Evolutionary conservation across 2,888 invertebrate genomes (phyloP), one percentile per base, ranked within the genome.

Genomic region (Eupsilia transversa): DNA sequence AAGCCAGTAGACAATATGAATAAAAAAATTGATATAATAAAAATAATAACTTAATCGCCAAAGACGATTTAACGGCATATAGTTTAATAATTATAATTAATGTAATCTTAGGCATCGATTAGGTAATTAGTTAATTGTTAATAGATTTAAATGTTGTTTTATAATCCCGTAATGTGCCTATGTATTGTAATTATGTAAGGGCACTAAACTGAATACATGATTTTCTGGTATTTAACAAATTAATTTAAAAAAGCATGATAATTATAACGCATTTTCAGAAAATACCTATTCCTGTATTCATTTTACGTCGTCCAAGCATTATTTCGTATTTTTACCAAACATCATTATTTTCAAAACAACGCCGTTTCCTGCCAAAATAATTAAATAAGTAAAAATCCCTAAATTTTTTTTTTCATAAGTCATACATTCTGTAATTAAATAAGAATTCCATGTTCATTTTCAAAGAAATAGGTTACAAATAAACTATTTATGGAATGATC

Each of bases 81-180:
- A 52, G 68, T 49, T 33, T 41, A 46, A 59, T 56, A 83, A 60
- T 30, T 65, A 30, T 56, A 52, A 35, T 49, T 52, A 66, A 46
- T 68, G 5, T 78, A 67, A 74, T 49, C 23, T 69, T 69, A 66
- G 63, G 20, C 66, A 65, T 59, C 67, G 61, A 56, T 72, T 54
- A n/a, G n/a, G n/a, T n/a, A 59, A 79, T 78, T 75, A 79, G 54
- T 61, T 72, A 74, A 77, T 69, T 72, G 52, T 83, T 80, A 41
- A 64, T 88, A 85, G 80, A 54, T 60, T 87, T 71, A 84, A 77
- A 76, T 74, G 38, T 89, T 85, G 65, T 82, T 87, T 87, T 76
- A 72, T 82, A 87, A 86, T 80, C 87, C 89, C 89, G 84, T 82
- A 88, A 89, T 86, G 89, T 89, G 89, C 89, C 89, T 89, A 85